Conservation (phyloP, 1,140 invertebrate genomes). For the Fragariocoptes setiger region DNA sequence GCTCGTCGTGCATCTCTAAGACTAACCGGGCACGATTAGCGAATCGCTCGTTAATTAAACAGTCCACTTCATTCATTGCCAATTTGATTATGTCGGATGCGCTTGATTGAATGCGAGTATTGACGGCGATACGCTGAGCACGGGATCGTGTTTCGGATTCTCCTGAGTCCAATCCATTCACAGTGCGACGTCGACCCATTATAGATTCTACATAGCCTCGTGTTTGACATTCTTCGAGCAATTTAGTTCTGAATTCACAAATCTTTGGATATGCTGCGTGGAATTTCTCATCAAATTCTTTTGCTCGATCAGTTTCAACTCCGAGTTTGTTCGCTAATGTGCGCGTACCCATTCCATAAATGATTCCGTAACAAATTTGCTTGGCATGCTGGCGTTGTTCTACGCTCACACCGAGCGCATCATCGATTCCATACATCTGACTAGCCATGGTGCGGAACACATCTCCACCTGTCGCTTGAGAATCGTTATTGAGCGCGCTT, state of each 20-base stretch:
- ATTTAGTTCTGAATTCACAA: slow-evolving; percentile 28
- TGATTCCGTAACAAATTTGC: slow-evolving; percentile 78
- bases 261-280: slow-evolving; percentile 15
- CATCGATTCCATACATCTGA: slow-evolving; percentile 34
- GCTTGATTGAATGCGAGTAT: slow-evolving; percentile 75
- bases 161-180: slow-evolving; percentile 37
- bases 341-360: slow-evolving; percentile 81
- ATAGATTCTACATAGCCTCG: slow-evolving; percentile 55
- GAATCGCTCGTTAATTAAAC: slow-evolving; percentile 17
- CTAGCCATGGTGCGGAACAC: slow-evolving; percentile 59
- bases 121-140: slow-evolving; percentile 78
- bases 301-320: slow-evolving; percentile 44
- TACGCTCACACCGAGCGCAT: slow-evolving; percentile 30
- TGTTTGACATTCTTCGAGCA: slow-evolving; percentile 31
- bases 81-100: slow-evolving; percentile 74
- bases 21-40: slow-evolving; percentile 24
- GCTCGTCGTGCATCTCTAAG: slow-evolving; percentile 76
- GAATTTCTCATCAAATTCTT: slow-evolving; percentile 44
- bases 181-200: slow-evolving; percentile 34
- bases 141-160: slow-evolving; percentile 29
- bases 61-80: slow-evolving; percentile 47
- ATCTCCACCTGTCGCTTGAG: slow-evolving; percentile 28
- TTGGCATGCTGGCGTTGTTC: slow-evolving; percentile 52
- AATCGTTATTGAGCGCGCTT: slow-evolving; percentile 25
- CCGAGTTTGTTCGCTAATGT: slow-evolving; percentile 45